These are phyloP conservation scores for Ceyx margarethae DNA, from an alignment of 2,113 vertebrate genomes.

Conservation along the genomic window DNA sequence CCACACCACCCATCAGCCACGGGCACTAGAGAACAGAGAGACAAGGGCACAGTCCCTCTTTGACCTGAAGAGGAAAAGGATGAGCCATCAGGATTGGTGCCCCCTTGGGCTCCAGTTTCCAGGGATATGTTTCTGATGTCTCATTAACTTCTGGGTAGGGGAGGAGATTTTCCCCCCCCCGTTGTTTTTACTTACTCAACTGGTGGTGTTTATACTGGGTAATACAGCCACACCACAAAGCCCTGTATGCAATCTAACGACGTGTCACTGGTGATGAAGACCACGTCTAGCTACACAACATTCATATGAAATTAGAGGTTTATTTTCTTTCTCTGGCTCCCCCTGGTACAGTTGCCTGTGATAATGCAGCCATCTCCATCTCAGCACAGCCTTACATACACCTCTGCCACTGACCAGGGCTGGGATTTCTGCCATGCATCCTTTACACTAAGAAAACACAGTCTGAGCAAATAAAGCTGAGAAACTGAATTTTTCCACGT, in stretches of 20 bases:
- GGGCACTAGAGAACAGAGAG: background rate
- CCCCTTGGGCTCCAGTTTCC: background rate
- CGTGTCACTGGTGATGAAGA: background rate
- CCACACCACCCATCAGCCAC: accelerated
- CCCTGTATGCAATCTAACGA: background rate
- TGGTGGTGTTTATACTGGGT: background rate
- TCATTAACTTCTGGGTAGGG: background rate
- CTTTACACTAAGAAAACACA: constrained; percentile 1
- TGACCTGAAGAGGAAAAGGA: background rate
- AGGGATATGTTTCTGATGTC: background rate
- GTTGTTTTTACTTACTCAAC: background rate
- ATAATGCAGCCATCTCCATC: background rate
- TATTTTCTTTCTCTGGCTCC: background rate
- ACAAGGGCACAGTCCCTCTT: background rate
- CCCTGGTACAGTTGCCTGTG: background rate
- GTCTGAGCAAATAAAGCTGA: background rate
- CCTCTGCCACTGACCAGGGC: background rate
- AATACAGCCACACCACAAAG: background rate
- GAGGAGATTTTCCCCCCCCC: background rate
- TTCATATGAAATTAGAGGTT: background rate
- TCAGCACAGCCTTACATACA: background rate
- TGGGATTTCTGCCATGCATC: background rate
- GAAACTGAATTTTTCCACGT: constrained; percentile 15
- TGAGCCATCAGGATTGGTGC: background rate
- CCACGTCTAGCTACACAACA: background rate